phyloP scores from a whole-genome alignment of 2,888 invertebrate genomes.

The Noctua janthe region DNA sequence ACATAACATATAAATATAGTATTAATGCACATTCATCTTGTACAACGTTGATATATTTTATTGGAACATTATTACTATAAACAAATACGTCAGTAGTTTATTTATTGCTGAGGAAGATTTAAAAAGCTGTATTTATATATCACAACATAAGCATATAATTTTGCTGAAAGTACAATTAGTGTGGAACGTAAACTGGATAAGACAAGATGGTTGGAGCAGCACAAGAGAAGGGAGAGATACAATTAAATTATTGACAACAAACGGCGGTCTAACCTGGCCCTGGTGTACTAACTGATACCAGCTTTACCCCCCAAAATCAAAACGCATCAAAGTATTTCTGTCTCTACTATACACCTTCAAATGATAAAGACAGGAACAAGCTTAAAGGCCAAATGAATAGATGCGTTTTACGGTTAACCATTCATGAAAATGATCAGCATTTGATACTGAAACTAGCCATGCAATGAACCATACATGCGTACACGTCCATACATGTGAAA shows the following conservation, averaged over 20 bases:
- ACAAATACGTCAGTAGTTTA: slow-evolving; percentile 14
- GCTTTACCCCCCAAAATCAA: background rate
- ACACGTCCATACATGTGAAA: background rate
- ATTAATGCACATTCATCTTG: slow-evolving; percentile 11
- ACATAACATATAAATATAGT: slow-evolving; percentile 21
- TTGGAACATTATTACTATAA: slow-evolving; percentile 28
- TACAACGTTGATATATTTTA: slow-evolving; percentile 20
- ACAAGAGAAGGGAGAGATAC: background rate
- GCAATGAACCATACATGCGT: background rate
- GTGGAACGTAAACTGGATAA: background rate
- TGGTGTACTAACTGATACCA: too few relatives aligned
- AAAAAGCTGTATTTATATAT: background rate
- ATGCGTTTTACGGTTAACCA: background rate
- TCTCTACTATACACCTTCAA: background rate
- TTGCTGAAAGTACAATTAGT: background rate
- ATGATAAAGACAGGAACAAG: background rate
- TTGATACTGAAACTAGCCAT: background rate
- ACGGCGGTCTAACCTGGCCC: too few relatives aligned
- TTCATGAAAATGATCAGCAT: background rate
- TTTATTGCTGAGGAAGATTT: background rate
- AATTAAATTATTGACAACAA: too few relatives aligned
- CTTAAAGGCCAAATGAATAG: background rate
- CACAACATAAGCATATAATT: background rate
- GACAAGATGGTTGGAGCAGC: background rate
- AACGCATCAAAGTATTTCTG: background rate